Conservation (phyloP, 2,113 vertebrate genomes). For the Erinaceus europaeus region DNA sequence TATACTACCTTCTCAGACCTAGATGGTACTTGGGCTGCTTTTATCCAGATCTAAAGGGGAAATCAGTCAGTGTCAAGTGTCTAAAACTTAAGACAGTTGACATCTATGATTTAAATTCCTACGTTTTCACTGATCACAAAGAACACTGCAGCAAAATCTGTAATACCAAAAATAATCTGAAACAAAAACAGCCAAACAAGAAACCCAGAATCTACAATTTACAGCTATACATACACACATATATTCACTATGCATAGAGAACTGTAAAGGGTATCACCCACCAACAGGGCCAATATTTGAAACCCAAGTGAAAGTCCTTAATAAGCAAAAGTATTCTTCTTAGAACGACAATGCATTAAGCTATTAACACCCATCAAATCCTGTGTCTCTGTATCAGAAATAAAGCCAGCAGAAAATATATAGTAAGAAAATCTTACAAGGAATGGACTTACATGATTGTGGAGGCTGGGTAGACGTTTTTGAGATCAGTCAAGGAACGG, state of each 20-base stretch:
- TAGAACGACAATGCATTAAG: background rate
- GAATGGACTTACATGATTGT: background rate
- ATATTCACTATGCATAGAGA: background rate
- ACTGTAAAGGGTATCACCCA: background rate
- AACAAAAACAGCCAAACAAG: background rate
- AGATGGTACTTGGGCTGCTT: background rate
- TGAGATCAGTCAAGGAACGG: background rate
- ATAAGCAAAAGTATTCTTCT: background rate
- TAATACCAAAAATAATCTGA: background rate
- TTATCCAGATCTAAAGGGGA: background rate
- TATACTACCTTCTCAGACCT: background rate
- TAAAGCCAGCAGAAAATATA: background rate
- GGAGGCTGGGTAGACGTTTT: accelerated
- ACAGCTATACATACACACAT: background rate
- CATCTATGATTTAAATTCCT: background rate
- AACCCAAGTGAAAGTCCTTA: background rate
- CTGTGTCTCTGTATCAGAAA: background rate
- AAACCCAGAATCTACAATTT: no score
- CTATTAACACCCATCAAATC: background rate
- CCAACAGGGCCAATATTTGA: background rate
- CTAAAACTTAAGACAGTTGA: background rate
- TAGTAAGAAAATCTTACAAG: background rate
- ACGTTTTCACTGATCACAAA: background rate
- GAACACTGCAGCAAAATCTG: background rate
- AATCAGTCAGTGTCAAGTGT: background rate